Evolutionary conservation across 1,140 invertebrate species (phyloP).

Genomic region (Lysiphlebus fabarum): DNA sequence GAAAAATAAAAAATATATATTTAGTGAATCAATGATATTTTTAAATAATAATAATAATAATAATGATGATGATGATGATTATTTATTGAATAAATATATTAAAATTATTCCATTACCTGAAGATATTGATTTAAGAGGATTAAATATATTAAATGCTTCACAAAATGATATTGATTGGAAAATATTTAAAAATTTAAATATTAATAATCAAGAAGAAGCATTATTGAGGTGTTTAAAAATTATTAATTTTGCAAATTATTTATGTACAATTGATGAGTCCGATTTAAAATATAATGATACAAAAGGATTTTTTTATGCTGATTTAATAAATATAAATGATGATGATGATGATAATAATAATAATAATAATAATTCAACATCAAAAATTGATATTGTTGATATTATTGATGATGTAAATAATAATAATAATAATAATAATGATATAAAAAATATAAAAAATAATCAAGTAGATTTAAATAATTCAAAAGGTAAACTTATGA

Average conservation of each 20-base stretch:
- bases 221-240: slow-evolving; percentile 67
- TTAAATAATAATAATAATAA: too few species aligned
- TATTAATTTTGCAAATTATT: slow-evolving; percentile 69
- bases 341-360: slow-evolving; percentile 11
- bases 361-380: background rate
- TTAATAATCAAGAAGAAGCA: slow-evolving; percentile 64
- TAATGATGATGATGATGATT: slow-evolving; percentile 17
- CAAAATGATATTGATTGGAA: slow-evolving; percentile 69
- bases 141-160: slow-evolving; percentile 64
- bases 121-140: slow-evolving; percentile 68
- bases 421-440: too few species aligned
- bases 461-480: slow-evolving; percentile 35
- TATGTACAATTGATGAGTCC: slow-evolving; percentile 61
- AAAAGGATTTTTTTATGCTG: slow-evolving; percentile 51
- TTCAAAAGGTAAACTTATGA: slow-evolving; percentile 58
- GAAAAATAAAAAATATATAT: slow-evolving; percentile 34
- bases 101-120: slow-evolving; percentile 66
- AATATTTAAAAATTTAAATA: slow-evolving; percentile 57
- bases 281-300: slow-evolving; percentile 60
- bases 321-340: slow-evolving; percentile 16
- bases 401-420: too few species aligned
- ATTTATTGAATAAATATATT: slow-evolving; percentile 46
- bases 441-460: slow-evolving; percentile 17
- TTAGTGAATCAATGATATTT: slow-evolving; percentile 37
- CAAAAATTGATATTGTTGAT: too few species aligned